Evolutionary conservation across 2,888 invertebrate genomes (phyloP).

Genomic region (Calliphora vomitoria): DNA sequence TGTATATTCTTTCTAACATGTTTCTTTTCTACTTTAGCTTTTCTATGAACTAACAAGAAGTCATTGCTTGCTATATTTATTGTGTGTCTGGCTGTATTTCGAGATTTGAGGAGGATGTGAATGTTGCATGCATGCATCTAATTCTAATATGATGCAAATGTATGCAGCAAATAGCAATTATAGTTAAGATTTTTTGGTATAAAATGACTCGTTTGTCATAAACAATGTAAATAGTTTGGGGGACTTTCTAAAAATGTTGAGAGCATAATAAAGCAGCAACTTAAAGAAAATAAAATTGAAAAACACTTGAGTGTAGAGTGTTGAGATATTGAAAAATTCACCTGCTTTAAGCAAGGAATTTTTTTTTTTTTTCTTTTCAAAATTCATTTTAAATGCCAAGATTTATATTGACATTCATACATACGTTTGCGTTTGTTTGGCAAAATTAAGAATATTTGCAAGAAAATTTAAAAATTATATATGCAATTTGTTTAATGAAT

Average conservation of each 20-base stretch:
- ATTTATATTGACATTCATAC: too few species aligned
- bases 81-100: constrained; percentile 17
- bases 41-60: constrained; percentile 48
- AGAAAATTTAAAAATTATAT: too few species aligned
- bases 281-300: not conserved
- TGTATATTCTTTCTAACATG: constrained; percentile 31
- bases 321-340: not conserved
- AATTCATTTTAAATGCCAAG: too few species aligned
- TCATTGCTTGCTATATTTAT: not conserved
- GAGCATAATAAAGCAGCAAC: not conserved
- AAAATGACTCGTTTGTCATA: constrained; percentile 44
- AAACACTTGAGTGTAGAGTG: not conserved
- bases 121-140: constrained; percentile 47
- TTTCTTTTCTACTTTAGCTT: not conserved
- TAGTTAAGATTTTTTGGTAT: constrained; percentile 31
- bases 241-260: constrained; percentile 13
- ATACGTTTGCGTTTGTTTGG: too few species aligned
- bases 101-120: constrained; percentile 41
- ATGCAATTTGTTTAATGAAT: too few species aligned
- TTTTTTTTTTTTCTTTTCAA: too few species aligned
- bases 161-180: constrained; percentile 58
- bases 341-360: too few species aligned
- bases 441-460: too few species aligned
- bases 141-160: constrained; percentile 61
- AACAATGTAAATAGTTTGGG: constrained; percentile 40